Conservation (phyloP, 1,140 invertebrate species). For the Cyclina sinensis region DNA sequence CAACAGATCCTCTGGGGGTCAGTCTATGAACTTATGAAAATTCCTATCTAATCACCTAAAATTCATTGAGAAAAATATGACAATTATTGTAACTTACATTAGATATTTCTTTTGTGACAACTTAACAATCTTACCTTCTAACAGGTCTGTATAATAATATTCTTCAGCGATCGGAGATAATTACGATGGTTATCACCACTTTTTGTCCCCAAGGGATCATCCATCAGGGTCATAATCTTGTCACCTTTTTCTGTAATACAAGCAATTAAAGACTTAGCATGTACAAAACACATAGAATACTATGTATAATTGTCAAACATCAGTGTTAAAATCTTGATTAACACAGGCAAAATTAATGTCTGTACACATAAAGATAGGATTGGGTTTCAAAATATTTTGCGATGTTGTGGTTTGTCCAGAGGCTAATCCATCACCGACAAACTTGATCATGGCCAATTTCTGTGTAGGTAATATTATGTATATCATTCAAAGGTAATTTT, state of each 20-base stretch:
- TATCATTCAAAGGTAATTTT: neutral
- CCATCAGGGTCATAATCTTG: constrained; percentile 11
- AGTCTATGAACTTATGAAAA: too few relatives aligned
- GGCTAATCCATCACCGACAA: neutral
- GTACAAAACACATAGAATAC: neutral
- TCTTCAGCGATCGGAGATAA: neutral
- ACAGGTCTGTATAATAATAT: neutral
- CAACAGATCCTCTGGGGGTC: too few relatives aligned
- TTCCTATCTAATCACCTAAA: too few relatives aligned
- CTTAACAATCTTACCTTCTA: neutral
- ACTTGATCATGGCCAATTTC: neutral
- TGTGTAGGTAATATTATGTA: constrained; percentile 10
- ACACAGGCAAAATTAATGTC: constrained; percentile 5
- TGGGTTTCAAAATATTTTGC: constrained; percentile 26
- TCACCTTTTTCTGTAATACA: constrained; percentile 1
- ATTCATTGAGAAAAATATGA: too few relatives aligned
- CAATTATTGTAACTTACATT: neutral
- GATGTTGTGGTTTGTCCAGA: constrained; percentile 19
- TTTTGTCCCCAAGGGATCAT: neutral
- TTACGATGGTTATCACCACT: neutral
- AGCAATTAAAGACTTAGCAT: neutral
- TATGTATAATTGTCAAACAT: neutral
- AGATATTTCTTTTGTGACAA: neutral
- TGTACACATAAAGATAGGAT: neutral
- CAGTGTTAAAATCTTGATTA: constrained; percentile 19